Evolutionary conservation across 2,888 invertebrate species (phyloP).

Genomic region (Drosophila fungiperda): DNA sequence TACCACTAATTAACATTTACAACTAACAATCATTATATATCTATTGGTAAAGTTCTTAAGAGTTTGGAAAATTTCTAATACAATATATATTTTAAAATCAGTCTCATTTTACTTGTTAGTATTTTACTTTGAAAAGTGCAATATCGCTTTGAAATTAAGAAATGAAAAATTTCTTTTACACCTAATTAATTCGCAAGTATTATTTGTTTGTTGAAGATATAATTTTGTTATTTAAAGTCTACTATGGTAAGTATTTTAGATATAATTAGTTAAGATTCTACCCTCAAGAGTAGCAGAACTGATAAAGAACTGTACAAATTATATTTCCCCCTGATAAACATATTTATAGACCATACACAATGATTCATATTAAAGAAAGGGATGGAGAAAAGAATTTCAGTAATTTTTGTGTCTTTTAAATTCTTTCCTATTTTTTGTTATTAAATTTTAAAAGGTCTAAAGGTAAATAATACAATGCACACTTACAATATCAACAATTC

Average conservation of each 20-base stretch:
- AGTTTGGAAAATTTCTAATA: neutral
- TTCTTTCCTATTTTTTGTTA: neutral
- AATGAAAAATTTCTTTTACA: neutral
- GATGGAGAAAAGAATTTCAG: neutral
- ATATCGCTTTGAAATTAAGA: too few relatives aligned
- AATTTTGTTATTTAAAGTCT: too few relatives aligned
- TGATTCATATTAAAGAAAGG: neutral
- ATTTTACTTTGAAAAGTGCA: too few relatives aligned
- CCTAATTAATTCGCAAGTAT: neutral
- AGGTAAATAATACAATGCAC: neutral
- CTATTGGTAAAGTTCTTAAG: neutral
- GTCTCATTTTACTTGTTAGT: neutral
- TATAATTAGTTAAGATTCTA: neutral
- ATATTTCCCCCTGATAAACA: neutral
- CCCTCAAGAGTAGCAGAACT: neutral
- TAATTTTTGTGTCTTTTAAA: neutral
- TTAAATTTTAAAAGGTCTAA: neutral
- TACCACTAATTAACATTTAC: neutral
- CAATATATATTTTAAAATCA: neutral
- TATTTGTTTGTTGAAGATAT: neutral
- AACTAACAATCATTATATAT: neutral
- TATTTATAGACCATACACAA: neutral
- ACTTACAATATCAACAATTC: slow-evolving; percentile 1
- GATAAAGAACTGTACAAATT: neutral
- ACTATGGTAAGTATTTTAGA: neutral